Evolutionary conservation across 92 coral and sea anemone genomes (phyloP), one percentile per base, ranked within the genome.

Genomic region (Zoanthus sociatus): DNA sequence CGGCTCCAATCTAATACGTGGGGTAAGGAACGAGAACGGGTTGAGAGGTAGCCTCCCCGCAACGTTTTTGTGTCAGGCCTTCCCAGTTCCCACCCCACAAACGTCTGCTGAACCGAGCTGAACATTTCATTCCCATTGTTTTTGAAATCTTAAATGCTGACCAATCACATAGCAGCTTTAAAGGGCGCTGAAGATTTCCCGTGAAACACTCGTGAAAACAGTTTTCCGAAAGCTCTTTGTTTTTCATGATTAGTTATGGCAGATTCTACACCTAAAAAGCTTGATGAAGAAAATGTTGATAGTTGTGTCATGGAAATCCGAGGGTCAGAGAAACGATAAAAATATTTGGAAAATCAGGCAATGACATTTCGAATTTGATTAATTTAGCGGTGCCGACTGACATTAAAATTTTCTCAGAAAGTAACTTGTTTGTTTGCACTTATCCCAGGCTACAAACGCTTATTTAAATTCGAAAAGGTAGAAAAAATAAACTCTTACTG

Each of bases 361-460:
- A 50, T 47, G 21, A 83, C 15, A 46, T 70, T 21, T 45, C 87
- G 12, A 42, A 37, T 30, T 51, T 55, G 47, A 84, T 89, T 31
- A 47, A 64, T 58, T 70, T 68, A 44, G 72, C 86, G 67, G 16
- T 85, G 37, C 51, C 37, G 44, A 83, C 64, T 50, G 84, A 89
- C 66, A 70, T 50, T 73, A 76, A 79, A 61, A 70, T 77, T 48
- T 83, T 63, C 83, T 89, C 92, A 15, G 79, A 83, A n/a, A 77
- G 70, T 79, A 67, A 88, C 53, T 83, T 88, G 83, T 88, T 89
- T 60, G 73, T 89, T 51, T 89, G 89, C 70, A 84, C 73, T 50
- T 63, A 83, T 58, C 77, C 66, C 53, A 26, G 83, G 88, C 78
- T 84, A 89, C 73, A 46, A 77, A 17, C 88, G 92, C 12, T 58